Base-by-base conservation (phyloP, 2,113 vertebrate species). In the Acrocephalus arundinaceus region DNA sequence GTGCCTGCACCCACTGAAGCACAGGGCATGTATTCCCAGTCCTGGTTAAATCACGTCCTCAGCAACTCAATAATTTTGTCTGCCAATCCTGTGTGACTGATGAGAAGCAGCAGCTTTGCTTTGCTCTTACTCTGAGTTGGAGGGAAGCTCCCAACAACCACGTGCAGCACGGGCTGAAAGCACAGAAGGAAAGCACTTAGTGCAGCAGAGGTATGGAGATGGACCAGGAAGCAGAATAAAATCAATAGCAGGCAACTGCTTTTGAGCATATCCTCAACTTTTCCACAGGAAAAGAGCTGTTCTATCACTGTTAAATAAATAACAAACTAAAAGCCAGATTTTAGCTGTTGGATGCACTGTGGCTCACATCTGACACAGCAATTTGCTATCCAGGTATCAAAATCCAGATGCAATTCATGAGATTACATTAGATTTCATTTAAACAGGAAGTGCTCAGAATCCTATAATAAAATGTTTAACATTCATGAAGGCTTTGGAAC, bases 401-500 rank as follows among this genome's bases (percentile, higher is more conserved):
- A 93, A 66, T 28, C 45, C 39, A 76, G 57, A 87, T 16, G 49
- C 55, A 93, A 62, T 79, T 61, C 14, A 73, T 30, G 46, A 49
- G 25, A 70, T 89, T 75, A 84, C 31, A 39, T 54, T 75, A 49
- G 30, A 72, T 58, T 86, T 89, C 62, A 46, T 68, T 35, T 72
- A 85, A 78, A 74, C 37, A 90, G 85, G 45, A 72, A 85, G 39
- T 2, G 3, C n/a, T 94, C 35, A 48, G 63, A 74, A 65, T 82
- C 70, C 62, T 71, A 25, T 84, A 84, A 93, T 79, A 73, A 94
- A 94, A 62, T 62, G 62, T 85, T 94, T 82, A 95, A 57, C 88
- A 92, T 95, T 95, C 88, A 55, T 49, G 49, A 43, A 84, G 61
- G 43, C 87, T 93, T 93, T 62, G 55, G 51, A 94, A 85, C 87